These are phyloP conservation scores for Trachymyrmex septentrionalis DNA, from an alignment of 1,140 invertebrate species.

Conservation along the genomic window DNA sequence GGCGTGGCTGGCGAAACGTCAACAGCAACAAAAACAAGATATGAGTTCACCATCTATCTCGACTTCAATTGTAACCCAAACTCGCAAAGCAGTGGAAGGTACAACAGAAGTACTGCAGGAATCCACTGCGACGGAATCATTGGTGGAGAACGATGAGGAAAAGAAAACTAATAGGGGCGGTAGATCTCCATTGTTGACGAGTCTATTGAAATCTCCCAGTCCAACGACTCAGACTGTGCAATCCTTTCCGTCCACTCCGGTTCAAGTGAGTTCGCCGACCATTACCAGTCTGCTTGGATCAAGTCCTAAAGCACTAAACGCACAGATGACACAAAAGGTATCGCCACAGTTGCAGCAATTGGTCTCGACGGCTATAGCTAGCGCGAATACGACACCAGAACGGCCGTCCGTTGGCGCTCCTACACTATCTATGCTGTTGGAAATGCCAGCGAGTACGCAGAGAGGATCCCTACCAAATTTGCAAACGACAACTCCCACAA, in stretches of 20 bases:
- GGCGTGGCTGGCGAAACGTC: conserved; percentile 91
- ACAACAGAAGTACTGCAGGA: conserved; percentile 64
- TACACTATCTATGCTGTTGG: conserved; percentile 89
- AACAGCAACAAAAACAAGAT: conserved; percentile 86
- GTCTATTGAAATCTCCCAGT: conserved; percentile 92
- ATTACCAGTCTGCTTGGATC: conserved; percentile 88
- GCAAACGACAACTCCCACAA: conserved; percentile 30
- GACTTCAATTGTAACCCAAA: conserved; percentile 35
- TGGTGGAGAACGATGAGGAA: conserved; percentile 67
- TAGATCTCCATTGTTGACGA: conserved; percentile 93
- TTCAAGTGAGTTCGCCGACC: conserved; percentile 86
- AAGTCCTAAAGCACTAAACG: conserved; percentile 83
- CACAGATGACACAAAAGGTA: conserved; percentile 77
- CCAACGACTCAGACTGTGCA: conserved; percentile 84
- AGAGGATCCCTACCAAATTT: conserved; percentile 78
- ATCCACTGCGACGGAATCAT: conserved; percentile 51
- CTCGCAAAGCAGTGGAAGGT: conserved; percentile 74
- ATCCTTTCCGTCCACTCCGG: conserved; percentile 79
- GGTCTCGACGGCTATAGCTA: conserved; percentile 81
- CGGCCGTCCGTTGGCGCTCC: conserved; percentile 89
- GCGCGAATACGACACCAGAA: conserved; percentile 80
- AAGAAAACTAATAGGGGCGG: conserved; percentile 81
- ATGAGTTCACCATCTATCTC: conserved; percentile 42
- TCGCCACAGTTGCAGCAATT: conserved; percentile 85
- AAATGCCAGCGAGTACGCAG: conserved; percentile 83